Evolutionary conservation across 1,140 invertebrate genomes (phyloP).

Genomic region (Ceratosolen solmsi): DNA sequence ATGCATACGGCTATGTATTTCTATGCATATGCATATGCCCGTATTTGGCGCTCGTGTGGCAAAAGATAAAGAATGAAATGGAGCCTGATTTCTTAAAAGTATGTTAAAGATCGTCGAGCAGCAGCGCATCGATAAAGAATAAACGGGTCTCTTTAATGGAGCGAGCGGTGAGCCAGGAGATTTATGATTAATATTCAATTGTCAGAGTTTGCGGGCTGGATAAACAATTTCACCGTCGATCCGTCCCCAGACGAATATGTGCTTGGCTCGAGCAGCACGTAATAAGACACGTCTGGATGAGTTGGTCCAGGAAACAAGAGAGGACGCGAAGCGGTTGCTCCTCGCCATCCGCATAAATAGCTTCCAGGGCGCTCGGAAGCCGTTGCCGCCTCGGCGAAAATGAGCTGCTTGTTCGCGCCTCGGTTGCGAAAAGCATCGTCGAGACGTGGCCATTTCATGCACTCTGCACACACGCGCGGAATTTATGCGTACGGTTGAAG

Average conservation of each 20-base stretch:
- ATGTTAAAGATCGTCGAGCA: no score
- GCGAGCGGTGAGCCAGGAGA: no score
- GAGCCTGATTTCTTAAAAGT: no score
- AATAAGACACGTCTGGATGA: neutral
- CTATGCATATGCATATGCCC: no score
- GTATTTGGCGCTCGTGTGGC: no score
- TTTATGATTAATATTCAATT: no score
- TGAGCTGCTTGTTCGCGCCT: slow-evolving; percentile 22
- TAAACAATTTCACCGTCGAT: no score
- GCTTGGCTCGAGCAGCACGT: neutral
- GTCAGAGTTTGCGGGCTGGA: no score
- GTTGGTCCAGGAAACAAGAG: neutral
- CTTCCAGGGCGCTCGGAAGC: neutral
- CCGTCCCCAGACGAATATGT: neutral
- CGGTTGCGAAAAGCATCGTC: slow-evolving; percentile 14
- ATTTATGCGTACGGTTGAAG: slow-evolving; percentile 34
- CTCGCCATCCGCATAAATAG: neutral
- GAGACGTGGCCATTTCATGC: slow-evolving; percentile 37
- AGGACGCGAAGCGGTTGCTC: neutral
- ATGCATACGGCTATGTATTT: no score
- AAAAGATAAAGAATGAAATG: no score
- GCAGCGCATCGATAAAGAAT: no score
- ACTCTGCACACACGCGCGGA: neutral
- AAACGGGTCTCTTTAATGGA: no score
- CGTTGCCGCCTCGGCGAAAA: neutral